Percentiles rank a stretch among this genome's conserved stretches.
phyloP scores from a whole-genome alignment of 1,140 invertebrate species.

The Meloidogyne hapla region DNA sequence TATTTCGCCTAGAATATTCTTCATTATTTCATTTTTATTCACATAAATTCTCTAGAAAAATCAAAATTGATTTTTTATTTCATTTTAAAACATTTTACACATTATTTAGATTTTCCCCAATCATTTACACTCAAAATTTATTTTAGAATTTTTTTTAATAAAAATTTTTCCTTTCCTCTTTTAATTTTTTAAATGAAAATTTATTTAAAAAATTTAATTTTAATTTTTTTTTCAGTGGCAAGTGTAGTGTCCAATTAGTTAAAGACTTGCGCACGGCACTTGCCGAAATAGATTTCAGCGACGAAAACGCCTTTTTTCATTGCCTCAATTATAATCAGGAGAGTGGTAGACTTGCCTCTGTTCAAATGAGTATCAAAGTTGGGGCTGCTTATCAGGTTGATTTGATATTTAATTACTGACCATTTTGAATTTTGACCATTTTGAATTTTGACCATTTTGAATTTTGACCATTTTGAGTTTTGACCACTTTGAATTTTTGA shows the following conservation, averaged over 20 bases:
- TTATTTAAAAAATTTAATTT: too few relatives aligned
- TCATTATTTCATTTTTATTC: too few relatives aligned
- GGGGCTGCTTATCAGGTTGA: conserved; percentile 85
- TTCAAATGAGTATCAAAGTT: conserved; percentile 89
- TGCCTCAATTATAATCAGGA: conserved; percentile 71
- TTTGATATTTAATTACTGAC: too few relatives aligned
- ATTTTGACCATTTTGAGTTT: too few relatives aligned
- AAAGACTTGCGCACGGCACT: conserved; percentile 32
- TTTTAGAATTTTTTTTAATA: too few relatives aligned
- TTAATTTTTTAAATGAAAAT: too few relatives aligned
- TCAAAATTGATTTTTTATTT: too few relatives aligned
- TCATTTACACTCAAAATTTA: neutral
- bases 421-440: conserved; percentile 5
- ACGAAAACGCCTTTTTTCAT: conserved; percentile 67
- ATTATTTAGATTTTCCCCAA: neutral
- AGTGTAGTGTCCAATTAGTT: conserved; percentile 55
- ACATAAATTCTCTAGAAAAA: too few relatives aligned
- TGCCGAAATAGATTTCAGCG: conserved; percentile 35
- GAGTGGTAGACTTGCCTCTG: conserved; percentile 74
- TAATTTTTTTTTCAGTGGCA: conserved; percentile 53
- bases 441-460: too few relatives aligned
- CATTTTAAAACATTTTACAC: too few relatives aligned
- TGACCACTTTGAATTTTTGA: conserved; percentile 12
- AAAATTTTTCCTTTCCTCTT: neutral
- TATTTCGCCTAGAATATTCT: too few relatives aligned